Conservation (phyloP, 2,797 vertebrate species). For the Iguana delicatissima region DNA sequence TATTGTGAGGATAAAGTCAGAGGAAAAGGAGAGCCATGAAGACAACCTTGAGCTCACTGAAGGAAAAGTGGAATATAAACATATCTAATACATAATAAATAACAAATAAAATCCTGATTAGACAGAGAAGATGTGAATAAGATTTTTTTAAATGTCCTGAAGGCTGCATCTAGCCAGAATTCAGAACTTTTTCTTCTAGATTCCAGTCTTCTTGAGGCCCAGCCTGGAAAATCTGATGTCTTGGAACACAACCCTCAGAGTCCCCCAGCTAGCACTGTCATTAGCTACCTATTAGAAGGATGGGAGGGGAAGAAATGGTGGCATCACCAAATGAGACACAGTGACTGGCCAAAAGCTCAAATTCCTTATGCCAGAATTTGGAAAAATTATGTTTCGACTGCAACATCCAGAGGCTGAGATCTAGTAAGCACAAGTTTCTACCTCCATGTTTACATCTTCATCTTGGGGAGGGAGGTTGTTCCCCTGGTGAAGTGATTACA, state of each 20-base stretch:
- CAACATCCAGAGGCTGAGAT: too few species aligned
- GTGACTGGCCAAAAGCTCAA: too few species aligned
- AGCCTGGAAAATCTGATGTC: neutral
- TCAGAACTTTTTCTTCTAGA: neutral
- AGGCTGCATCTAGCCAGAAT: neutral
- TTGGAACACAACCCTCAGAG: neutral
- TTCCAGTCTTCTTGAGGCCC: neutral
- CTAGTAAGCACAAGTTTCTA: too few species aligned
- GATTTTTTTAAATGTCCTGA: constrained; percentile 28
- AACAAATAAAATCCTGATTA: neutral
- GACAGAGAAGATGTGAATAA: neutral
- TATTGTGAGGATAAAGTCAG: neutral
- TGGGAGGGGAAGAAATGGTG: too few species aligned
- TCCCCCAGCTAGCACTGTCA: too few species aligned
- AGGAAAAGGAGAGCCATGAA: neutral
- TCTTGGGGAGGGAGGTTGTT: too few species aligned
- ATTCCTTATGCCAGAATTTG: too few species aligned
- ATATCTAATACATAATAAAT: neutral
- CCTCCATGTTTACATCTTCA: too few species aligned
- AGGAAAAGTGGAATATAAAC: neutral
- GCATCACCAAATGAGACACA: too few species aligned
- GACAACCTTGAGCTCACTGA: neutral
- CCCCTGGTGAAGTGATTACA: too few species aligned
- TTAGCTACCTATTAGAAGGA: too few species aligned
- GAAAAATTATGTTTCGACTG: too few species aligned